Percentiles rank a stretch among this genome's conserved stretches.
Evolutionary conservation across 2,888 invertebrate genomes (phyloP).

Genomic region (Melinaea menophilus): DNA sequence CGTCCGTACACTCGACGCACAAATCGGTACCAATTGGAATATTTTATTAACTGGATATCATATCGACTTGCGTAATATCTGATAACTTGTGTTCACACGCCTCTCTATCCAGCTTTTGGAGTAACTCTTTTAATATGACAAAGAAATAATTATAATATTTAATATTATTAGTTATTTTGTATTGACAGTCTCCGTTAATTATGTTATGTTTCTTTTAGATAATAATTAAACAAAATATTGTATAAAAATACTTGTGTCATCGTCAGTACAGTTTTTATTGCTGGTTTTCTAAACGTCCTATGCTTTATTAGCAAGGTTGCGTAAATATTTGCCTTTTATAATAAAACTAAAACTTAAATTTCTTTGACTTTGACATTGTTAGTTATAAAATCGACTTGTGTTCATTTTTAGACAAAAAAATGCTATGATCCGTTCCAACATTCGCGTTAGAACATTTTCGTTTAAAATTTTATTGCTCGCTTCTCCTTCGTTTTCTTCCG

Average conservation of each 20-base stretch:
- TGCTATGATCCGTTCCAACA: not conserved
- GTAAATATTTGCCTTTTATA: conserved; percentile 18
- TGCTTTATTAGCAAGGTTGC: conserved; percentile 5
- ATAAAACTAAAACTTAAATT: conserved; percentile 11
- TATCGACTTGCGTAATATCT: conserved; percentile 9
- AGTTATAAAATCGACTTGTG: not conserved
- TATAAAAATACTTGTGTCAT: not conserved
- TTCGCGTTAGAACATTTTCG: not conserved
- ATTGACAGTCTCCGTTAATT: conserved; percentile 1
- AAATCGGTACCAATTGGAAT: not conserved
- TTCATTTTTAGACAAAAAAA: conserved; percentile 5
- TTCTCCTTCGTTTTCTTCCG: not conserved
- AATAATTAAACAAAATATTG: too few relatives aligned
- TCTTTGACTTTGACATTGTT: conserved; percentile 26
- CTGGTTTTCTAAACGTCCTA: conserved; percentile 1
- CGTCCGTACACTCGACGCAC: conserved; percentile 12
- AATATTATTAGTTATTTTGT: conserved; percentile 9
- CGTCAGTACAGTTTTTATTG: conserved; percentile 1
- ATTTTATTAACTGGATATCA: conserved; percentile 7
- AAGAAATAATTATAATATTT: too few relatives aligned
- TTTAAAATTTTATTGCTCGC: conserved; percentile 3
- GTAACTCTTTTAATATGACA: not conserved
- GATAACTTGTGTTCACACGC: conserved; percentile 2
- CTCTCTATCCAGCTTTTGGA: not conserved
- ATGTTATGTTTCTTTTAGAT: too few relatives aligned